Evolutionary conservation across 2,888 invertebrate species (phyloP), one percentile per base, ranked within the genome.

Genomic region (Emmelina monodactyla): DNA sequence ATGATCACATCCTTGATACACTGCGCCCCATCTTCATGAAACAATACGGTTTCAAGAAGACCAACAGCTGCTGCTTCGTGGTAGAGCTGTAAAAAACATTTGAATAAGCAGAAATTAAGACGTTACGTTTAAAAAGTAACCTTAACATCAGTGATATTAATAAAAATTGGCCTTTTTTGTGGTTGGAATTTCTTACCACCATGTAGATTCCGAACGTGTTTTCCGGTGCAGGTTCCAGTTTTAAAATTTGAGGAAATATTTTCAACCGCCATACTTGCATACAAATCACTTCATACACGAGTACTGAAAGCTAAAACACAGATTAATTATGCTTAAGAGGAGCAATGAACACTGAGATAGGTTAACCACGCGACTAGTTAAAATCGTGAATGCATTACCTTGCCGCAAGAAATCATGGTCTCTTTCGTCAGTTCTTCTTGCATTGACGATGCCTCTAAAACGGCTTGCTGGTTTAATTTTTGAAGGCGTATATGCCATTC

Each of bases 381-480:
- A 7, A 7, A 25, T 25, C 3, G 11, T 4, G 25, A 25, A n/a
- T 7, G 5, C 19, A 19, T 37, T 58, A 90, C 89, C 82, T 92
- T 92, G 48, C 86, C 87, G 54, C 83, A 83, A 2, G 87, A 83
- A 41, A 93, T 85, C 6, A 95, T 75, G 33, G 86, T 85, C 70
- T 94, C 94, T 68, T 93, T 94, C 0, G 94, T 88, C 34, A 85
- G 83, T 67, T 96, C 95, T 63, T 94, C 93, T 45, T 87, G 86
- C 53, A 89, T 76, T 15, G 84, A 83, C 9, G 85, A 83, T 1
- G 92, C 92, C 79, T 94, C 94, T 28, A 92, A 62, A 29, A 91
- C 85, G 1, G 93, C 93, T 73, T 95, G 92, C 64, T 95, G 93
- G 54, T 92, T 92, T 9, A 96, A 62, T 62, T 93, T 91, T 54